Conservation (phyloP, 2,797 vertebrate species). For the Rhinatrema bivittatum region DNA sequence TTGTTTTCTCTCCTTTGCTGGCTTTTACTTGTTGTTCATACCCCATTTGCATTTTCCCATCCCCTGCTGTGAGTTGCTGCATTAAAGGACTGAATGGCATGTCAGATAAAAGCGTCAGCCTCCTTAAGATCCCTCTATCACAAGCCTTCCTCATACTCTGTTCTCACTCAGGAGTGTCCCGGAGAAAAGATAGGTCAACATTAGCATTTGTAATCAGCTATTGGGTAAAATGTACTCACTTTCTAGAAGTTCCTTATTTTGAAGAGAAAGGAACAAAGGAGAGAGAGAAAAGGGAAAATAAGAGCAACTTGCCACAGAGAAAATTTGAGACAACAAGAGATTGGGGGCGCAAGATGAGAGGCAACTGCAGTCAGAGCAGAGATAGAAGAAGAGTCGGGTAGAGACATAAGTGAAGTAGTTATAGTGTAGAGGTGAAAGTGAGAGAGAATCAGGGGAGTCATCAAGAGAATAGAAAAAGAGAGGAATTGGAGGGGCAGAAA, state of each 20-base stretch:
- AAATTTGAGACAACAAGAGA: too few relatives aligned
- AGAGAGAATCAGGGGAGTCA: constrained; percentile 9
- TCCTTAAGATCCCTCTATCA: constrained; percentile 28
- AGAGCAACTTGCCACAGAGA: too few relatives aligned
- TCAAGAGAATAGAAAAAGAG: constrained; percentile 5
- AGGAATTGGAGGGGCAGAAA: not conserved
- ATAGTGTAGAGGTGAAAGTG: constrained; percentile 9
- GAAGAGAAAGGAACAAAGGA: too few relatives aligned
- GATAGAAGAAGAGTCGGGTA: too few relatives aligned
- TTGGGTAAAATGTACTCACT: too few relatives aligned
- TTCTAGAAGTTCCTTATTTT: too few relatives aligned
- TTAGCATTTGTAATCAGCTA: constrained; percentile 54
- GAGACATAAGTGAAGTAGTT: too few relatives aligned
- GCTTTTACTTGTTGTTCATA: not conserved
- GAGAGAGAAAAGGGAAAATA: too few relatives aligned
- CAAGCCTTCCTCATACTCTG: constrained; percentile 17
- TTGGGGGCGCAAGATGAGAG: too few relatives aligned
- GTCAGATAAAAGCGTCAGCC: constrained; percentile 38
- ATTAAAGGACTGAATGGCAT: constrained; percentile 24
- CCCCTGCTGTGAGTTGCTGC: constrained; percentile 12
- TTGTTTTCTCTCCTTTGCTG: not conserved
- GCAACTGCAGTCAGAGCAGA: too few relatives aligned
- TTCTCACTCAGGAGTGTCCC: constrained; percentile 26
- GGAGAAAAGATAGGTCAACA: constrained; percentile 34
- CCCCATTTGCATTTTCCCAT: not conserved